Percentiles rank a stretch among this genome's conserved stretches.
These are phyloP conservation scores for Characodon lateralis DNA, from an alignment of 2,797 vertebrate species.

Conservation along the genomic window DNA sequence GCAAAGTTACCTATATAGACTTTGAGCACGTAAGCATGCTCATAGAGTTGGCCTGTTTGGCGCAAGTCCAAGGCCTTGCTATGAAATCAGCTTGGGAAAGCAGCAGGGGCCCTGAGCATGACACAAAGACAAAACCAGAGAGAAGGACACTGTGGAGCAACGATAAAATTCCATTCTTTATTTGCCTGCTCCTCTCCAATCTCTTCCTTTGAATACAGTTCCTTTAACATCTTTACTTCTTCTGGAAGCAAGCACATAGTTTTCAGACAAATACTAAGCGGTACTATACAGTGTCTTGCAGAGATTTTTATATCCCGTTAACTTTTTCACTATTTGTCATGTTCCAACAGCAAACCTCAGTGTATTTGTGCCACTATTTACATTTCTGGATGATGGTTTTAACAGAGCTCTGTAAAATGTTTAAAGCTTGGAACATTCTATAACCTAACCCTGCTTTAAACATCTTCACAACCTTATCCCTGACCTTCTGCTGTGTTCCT, in stretches of 20 bases:
- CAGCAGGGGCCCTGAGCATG: constrained; percentile 67
- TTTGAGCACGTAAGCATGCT: constrained; percentile 12
- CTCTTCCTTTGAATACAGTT: constrained; percentile 55
- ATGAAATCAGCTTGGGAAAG: constrained; percentile 78
- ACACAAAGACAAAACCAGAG: constrained; percentile 60
- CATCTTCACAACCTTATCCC: no score
- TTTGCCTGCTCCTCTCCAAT: constrained; percentile 56
- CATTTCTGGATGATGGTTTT: no score
- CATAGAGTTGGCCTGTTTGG: constrained; percentile 61
- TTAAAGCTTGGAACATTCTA: no score
- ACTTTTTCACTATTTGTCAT: background rate
- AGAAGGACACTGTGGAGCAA: constrained; percentile 53
- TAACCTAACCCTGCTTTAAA: no score
- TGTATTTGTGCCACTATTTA: background rate
- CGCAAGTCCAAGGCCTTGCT: constrained; percentile 62
- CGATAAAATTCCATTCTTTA: constrained; percentile 77
- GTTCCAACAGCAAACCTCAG: background rate
- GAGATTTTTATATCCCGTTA: background rate
- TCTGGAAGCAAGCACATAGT: constrained; percentile 35
- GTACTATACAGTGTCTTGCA: constrained; percentile 29
- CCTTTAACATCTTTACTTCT: constrained; percentile 52
- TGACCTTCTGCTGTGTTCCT: no score
- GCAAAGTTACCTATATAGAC: constrained; percentile 31
- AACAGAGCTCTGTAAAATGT: no score
- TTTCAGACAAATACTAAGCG: constrained; percentile 24